Conservation (phyloP, 2,888 invertebrate genomes). For the Callosobruchus maculatus region DNA sequence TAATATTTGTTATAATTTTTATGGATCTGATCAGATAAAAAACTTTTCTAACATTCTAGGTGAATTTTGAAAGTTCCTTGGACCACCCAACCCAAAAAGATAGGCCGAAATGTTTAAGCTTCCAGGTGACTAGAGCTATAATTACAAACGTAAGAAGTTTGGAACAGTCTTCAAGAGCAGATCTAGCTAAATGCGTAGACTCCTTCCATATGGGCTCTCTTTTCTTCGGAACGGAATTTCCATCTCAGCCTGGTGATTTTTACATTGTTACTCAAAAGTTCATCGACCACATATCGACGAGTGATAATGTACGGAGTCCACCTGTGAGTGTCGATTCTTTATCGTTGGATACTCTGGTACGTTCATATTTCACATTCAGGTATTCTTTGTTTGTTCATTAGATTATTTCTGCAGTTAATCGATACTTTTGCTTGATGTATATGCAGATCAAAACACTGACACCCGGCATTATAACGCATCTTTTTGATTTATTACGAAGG, state of each 20-base stretch:
- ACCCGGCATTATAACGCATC: no score
- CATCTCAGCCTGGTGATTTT: constrained; percentile 65
- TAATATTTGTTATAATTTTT: no score
- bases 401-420: no score
- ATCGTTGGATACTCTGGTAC: constrained; percentile 38
- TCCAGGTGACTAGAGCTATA: constrained; percentile 75
- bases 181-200: constrained; percentile 76
- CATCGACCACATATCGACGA: constrained; percentile 60
- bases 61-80: constrained; percentile 72
- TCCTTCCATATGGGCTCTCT: constrained; percentile 71
- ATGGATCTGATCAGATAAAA: no score
- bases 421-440: no score
- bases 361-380: neutral
- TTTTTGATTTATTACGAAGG: no score
- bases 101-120: constrained; percentile 80
- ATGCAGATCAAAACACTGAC: no score
- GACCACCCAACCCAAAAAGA: constrained; percentile 80
- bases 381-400: no score
- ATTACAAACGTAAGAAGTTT: constrained; percentile 66
- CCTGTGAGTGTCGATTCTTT: constrained; percentile 40
- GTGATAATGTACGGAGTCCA: constrained; percentile 49
- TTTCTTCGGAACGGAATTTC: constrained; percentile 76
- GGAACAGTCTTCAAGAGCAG: constrained; percentile 68
- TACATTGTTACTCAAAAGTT: constrained; percentile 81
- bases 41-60: constrained; percentile 49